Evolutionary conservation across 1,140 invertebrate genomes (phyloP), one percentile per base, ranked within the genome.

Genomic region (Heterodera schachtii): DNA sequence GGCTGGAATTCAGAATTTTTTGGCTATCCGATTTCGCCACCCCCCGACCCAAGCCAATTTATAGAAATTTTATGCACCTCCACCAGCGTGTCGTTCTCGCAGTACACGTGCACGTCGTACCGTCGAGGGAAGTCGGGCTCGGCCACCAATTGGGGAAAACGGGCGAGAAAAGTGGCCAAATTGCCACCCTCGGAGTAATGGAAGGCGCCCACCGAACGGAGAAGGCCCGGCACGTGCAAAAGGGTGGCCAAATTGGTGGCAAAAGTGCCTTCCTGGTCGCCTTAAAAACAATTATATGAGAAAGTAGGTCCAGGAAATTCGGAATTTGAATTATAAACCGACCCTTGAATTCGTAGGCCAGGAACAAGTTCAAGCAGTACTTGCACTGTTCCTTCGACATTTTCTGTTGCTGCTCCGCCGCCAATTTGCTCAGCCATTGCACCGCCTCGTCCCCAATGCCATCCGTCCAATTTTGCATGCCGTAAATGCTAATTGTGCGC

Each of bases 91-190:
- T 76, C 75, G n/a, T 76, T 76, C 7, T 76, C 75, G n/a, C 46
- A 52, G n/a, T 76, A 76, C 41, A 76, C 75, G 57, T 76, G 19
- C 57, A 57, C 44, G 57, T 76, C 75, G 66, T 76, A 76, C 41
- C 75, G 75, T 64, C 57, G 13, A 8, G 66, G 66, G 7, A 76
- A 76, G 43, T 52, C 2, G 3, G 75, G 75, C 57, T 76, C 66
- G n/a, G 46, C 31, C 16, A 19, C 16, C 66, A 76, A 44, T 41
- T 64, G 19, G 1, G 75, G 75, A 52, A 76, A 76, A 8, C 47
- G 75, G 44, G 47, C 43, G 19, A 76, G 44, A 7, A 76, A 60
- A 0, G 52, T 49, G 8, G 47, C 49, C 46, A 76, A 9, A 57
- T 3, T 44, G 66, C 75, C 75, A 31, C 75, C 75, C 2, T 31